Base-by-base conservation (phyloP, 2,797 vertebrate genomes). In the Enteromius anoplus region DNA sequence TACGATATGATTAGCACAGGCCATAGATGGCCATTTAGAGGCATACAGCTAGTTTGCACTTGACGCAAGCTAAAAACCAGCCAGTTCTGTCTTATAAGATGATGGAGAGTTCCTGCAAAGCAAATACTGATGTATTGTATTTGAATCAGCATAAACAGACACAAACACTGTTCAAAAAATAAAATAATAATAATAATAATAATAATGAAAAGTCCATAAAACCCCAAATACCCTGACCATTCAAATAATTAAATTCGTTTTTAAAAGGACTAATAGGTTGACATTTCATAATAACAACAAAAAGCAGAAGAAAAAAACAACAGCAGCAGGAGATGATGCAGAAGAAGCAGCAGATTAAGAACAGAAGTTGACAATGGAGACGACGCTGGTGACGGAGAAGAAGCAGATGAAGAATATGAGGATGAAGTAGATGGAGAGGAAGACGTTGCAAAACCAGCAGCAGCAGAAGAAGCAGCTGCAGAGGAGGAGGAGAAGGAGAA, bases 1-100 rank as follows among this genome's bases (percentile, higher is more conserved):
- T 64, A 80, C 58, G 82, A 65, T 71, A 2, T 62, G 37, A 77
- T 45, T 71, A 64, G 58, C 7, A 23, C 40, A 62, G 55, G 19
- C 6, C 53, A 34, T 14, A 60, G 12, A 12, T n/a, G 53, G 19
- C 29, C 12, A 21, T 34, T 62, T 62, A 62, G 8, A 62, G 14
- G 34, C 37, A 60, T 17, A n/a, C 19, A 60, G 23, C 37, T 32
- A 17, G 45, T 70, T 5, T n/a, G 23, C 9, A 32, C 23, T 29
- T 78, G 29, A 53, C 21, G 51, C 29, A 37, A 21, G 32, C 26
- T 42, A 40, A 51, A 78, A 65, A 65, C 10, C n/a, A n/a, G 26
- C 34, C n/a, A 42, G 17, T 42, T 70, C 23, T 19, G 34, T 40
- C 60, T 55, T 15, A 37, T 23, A n/a, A 49, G 26, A 32, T 53